Evolutionary conservation across 2,113 vertebrate genomes (phyloP).

Genomic region (Phoenicopterus ruber): DNA sequence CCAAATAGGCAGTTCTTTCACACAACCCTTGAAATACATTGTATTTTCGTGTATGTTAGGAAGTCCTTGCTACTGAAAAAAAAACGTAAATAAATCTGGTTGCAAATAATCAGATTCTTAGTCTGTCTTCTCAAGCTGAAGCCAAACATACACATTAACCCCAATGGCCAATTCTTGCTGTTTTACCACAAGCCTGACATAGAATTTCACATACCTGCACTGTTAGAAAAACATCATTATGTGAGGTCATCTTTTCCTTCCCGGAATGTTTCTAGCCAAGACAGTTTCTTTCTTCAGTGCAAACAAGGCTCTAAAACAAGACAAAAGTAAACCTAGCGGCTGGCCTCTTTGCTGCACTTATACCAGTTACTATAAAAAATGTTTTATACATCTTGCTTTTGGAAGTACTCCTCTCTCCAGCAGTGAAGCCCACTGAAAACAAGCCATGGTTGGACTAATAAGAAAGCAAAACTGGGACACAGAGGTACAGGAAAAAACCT

Average conservation of each 20-base stretch:
- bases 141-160: neutral
- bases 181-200: neutral
- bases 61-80: neutral
- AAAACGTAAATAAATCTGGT: neutral
- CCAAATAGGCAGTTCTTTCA: neutral
- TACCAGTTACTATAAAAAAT: neutral
- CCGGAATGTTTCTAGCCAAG: neutral
- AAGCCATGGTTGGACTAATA: neutral
- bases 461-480: neutral
- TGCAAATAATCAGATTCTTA: neutral
- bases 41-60: neutral
- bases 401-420: constrained; percentile 79
- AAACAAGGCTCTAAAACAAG: neutral
- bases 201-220: neutral
- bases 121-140: neutral
- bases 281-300: neutral
- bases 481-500: neutral
- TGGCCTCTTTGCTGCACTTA: neutral
- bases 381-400: neutral
- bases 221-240: neutral
- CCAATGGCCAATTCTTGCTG: neutral
- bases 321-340: neutral
- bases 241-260: neutral
- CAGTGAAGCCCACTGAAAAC: constrained; percentile 79
- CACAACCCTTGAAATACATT: neutral